Percentiles rank a stretch among this genome's conserved stretches.
Conservation (phyloP, 2,113 vertebrate genomes). For the Natator depressus region DNA sequence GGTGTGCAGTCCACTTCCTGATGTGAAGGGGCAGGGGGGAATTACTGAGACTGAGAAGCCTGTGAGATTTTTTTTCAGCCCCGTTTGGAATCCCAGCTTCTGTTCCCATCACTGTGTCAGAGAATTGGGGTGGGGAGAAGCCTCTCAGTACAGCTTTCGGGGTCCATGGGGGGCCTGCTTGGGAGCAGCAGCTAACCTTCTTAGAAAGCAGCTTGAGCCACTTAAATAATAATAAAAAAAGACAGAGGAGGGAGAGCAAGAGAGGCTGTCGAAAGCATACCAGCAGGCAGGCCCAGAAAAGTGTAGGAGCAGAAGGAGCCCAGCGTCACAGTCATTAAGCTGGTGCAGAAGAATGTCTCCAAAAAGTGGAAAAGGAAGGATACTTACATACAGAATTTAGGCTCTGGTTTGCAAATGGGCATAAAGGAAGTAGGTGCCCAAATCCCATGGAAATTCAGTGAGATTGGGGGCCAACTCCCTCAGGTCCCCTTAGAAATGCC, state of each 20-base stretch:
- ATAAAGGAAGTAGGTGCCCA: background rate
- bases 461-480: background rate
- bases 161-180: background rate
- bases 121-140: background rate
- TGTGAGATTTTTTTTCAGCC: background rate
- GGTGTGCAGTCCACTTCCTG: background rate
- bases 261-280: background rate
- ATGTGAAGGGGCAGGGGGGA: too few relatives aligned
- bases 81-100: background rate
- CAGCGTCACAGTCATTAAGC: background rate
- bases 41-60: background rate
- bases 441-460: background rate
- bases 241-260: background rate
- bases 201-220: background rate
- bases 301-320: background rate
- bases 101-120: background rate
- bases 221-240: background rate
- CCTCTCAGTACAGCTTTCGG: background rate
- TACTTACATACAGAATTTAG: background rate
- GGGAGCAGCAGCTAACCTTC: background rate
- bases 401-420: background rate
- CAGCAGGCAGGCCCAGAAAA: background rate
- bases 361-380: background rate
- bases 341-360: background rate
- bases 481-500: background rate